A percentile compares a stretch with the other conserved stretches of the same genome.
Evolutionary conservation across 2,888 invertebrate species (phyloP).

Genomic region (Drosophila falleni): DNA sequence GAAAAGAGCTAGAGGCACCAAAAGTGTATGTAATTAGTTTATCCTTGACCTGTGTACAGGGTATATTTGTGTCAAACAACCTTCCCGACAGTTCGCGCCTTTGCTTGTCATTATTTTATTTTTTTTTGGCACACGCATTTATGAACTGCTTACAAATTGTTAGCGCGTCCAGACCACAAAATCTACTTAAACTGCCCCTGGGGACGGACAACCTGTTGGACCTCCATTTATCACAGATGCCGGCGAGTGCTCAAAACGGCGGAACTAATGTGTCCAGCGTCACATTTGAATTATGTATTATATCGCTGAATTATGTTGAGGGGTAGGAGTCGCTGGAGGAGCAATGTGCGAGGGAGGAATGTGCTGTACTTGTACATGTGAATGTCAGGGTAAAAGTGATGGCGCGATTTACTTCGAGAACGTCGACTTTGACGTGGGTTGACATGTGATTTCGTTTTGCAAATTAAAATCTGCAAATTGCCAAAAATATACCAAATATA

Average conservation of each 20-base stretch:
- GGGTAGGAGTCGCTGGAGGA: neutral
- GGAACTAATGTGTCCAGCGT: constrained; percentile 74
- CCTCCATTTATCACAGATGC: constrained; percentile 60
- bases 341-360: neutral
- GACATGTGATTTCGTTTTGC: constrained; percentile 51
- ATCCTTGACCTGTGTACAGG: neutral
- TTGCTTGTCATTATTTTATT: constrained; percentile 12
- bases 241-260: constrained; percentile 62
- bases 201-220: constrained; percentile 63
- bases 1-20: neutral
- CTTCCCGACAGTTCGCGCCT: neutral
- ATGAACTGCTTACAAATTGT: constrained; percentile 58
- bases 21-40: neutral
- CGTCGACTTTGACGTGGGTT: constrained; percentile 18
- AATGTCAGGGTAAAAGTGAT: constrained; percentile 39
- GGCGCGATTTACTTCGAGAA: constrained; percentile 48
- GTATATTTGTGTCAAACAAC: neutral
- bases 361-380: constrained; percentile 1
- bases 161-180: constrained; percentile 21
- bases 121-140: constrained; percentile 45
- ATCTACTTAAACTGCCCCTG: constrained; percentile 46
- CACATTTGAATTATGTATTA: constrained; percentile 74
- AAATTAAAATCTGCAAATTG: constrained; percentile 58
- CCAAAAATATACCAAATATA: too few species aligned
- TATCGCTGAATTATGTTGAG: constrained; percentile 49